Percentiles rank a stretch among this genome's conserved stretches.
phyloP scores from a whole-genome alignment of 2,797 vertebrate species.

The Protosalanx chinensis region DNA sequence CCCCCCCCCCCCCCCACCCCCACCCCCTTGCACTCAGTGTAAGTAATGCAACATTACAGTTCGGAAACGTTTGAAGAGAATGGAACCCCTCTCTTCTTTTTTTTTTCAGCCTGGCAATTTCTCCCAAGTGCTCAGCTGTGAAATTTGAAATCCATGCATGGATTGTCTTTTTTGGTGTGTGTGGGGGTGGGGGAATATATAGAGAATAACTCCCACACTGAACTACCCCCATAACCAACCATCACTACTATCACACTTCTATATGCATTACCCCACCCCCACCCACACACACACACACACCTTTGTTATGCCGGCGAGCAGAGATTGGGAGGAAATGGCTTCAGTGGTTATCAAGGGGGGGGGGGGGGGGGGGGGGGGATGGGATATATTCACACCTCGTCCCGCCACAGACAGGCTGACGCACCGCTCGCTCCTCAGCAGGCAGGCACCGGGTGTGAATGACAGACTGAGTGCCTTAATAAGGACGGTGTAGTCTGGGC shows the following conservation, averaged over 20 bases:
- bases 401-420: conserved; percentile 57
- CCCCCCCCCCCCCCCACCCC: neutral
- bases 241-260: conserved; percentile 11
- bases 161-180: conserved; percentile 55
- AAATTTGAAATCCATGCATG: conserved; percentile 82
- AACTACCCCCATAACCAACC: conserved; percentile 27
- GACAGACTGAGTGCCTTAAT: conserved; percentile 48
- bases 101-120: conserved; percentile 69
- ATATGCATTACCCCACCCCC: neutral
- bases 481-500: conserved; percentile 24
- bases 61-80: conserved; percentile 66
- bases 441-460: conserved; percentile 37
- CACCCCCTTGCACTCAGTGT: conserved; percentile 24
- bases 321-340: conserved; percentile 71
- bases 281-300: conserved; percentile 33
- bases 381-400: conserved; percentile 71
- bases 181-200: conserved; percentile 14
- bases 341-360: conserved; percentile 61
- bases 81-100: conserved; percentile 49
- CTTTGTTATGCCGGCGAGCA: conserved; percentile 63
- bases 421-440: conserved; percentile 47
- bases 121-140: conserved; percentile 75
- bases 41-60: conserved; percentile 56
- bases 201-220: conserved; percentile 37
- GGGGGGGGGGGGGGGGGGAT: conserved; percentile 51